A percentile compares a stretch with the other conserved stretches of the same genome.
These are phyloP conservation scores for Tenthredo mesomela DNA, from an alignment of 2,888 invertebrate species.

Conservation along the genomic window DNA sequence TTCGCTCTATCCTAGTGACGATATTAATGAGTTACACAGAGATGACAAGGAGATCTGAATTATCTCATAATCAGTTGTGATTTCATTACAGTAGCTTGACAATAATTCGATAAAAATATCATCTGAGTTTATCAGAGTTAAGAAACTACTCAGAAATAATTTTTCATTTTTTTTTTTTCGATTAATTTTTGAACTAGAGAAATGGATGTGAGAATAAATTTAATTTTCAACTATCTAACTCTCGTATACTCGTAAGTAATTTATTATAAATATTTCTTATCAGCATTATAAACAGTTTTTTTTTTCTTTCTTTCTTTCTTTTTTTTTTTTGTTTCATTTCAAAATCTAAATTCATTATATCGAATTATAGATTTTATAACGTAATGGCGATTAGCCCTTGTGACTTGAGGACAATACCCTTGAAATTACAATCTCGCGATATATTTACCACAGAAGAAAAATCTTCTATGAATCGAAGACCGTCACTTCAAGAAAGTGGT, in stretches of 20 bases:
- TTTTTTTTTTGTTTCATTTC: background rate
- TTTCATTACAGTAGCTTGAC: background rate
- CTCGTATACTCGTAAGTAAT: background rate
- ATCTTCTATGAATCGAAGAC: background rate
- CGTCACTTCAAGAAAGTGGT: conserved; percentile 21
- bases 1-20: background rate
- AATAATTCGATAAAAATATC: background rate
- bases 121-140: background rate
- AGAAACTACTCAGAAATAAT: background rate
- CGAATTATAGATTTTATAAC: background rate
- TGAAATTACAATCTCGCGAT: conserved; percentile 2
- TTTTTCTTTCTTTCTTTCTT: too few relatives aligned
- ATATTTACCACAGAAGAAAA: background rate
- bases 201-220: background rate
- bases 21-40: conserved; percentile 39
- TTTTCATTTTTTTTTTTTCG: background rate
- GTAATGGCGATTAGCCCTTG: background rate
- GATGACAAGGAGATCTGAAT: background rate
- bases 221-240: background rate
- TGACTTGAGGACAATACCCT: background rate
- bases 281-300: background rate
- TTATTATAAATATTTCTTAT: background rate
- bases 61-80: conserved; percentile 5
- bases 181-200: background rate
- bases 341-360: background rate